phyloP scores from a whole-genome alignment of 1,140 invertebrate species.

The Melitaea cinxia region DNA sequence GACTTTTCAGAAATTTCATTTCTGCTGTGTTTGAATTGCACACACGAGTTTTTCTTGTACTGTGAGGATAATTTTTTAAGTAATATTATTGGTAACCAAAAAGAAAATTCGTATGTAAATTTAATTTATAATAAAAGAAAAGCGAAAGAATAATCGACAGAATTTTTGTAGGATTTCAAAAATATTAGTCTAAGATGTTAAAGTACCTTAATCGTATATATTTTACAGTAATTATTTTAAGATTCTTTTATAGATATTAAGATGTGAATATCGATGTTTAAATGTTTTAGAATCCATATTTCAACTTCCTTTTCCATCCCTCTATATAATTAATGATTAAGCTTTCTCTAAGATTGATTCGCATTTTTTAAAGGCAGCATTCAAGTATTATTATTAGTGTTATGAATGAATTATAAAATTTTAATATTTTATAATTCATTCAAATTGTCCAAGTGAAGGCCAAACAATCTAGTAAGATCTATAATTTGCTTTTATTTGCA shows the following conservation, averaged over 20 bases:
- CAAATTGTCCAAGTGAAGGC: too few relatives aligned
- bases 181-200: conserved; percentile 9
- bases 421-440: too few relatives aligned
- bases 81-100: neutral
- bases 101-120: conserved; percentile 1
- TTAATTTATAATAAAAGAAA: neutral
- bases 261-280: neutral
- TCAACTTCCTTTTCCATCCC: neutral
- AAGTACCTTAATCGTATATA: conserved; percentile 1
- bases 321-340: neutral
- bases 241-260: neutral
- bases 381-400: too few relatives aligned
- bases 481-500: too few relatives aligned
- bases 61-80: neutral
- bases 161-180: neutral
- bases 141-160: neutral
- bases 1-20: too few relatives aligned
- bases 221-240: neutral
- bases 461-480: too few relatives aligned
- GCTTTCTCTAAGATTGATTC: too few relatives aligned
- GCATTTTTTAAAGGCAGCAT: too few relatives aligned
- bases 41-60: too few relatives aligned
- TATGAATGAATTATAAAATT: too few relatives aligned
- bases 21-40: too few relatives aligned
- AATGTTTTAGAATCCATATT: neutral